Evolutionary conservation across 1,140 invertebrate species (phyloP).

Genomic region (Drosophila ohnishii): DNA sequence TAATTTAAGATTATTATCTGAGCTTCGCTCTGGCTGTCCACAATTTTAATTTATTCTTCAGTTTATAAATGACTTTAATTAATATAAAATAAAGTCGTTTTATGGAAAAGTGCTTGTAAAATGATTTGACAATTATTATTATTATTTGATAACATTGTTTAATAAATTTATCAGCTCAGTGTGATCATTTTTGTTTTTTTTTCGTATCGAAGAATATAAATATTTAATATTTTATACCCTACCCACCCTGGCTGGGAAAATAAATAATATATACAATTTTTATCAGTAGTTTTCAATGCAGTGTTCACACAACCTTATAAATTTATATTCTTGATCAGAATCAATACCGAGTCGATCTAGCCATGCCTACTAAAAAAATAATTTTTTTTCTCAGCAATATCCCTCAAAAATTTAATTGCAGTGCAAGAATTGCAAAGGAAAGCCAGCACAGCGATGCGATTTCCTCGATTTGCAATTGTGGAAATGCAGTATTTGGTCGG

Average conservation of each 20-base stretch:
- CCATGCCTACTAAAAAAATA: no score
- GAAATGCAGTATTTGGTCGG: conserved; percentile 45
- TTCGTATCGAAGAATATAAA: no score
- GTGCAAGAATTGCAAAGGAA: conserved; percentile 3
- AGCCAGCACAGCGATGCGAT: conserved; percentile 12
- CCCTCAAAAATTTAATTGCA: not conserved
- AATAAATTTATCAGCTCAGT: no score
- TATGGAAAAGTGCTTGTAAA: not conserved
- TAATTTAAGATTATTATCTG: conserved; percentile 13
- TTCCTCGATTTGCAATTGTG: conserved; percentile 32
- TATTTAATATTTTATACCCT: no score
- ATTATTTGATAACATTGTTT: no score
- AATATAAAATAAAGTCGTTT: not conserved
- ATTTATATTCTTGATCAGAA: no score
- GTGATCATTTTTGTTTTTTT: no score
- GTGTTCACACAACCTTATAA: no score
- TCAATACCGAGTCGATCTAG: no score
- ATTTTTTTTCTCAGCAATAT: not conserved
- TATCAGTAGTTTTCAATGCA: no score
- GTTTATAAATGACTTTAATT: conserved; percentile 8
- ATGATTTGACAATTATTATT: not conserved
- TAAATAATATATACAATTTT: no score
- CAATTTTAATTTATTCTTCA: not conserved
- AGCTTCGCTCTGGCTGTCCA: not conserved
- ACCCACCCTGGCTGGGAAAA: no score